phyloP scores from a whole-genome alignment of 2,113 vertebrate genomes.

The Syngnathus scovelli region DNA sequence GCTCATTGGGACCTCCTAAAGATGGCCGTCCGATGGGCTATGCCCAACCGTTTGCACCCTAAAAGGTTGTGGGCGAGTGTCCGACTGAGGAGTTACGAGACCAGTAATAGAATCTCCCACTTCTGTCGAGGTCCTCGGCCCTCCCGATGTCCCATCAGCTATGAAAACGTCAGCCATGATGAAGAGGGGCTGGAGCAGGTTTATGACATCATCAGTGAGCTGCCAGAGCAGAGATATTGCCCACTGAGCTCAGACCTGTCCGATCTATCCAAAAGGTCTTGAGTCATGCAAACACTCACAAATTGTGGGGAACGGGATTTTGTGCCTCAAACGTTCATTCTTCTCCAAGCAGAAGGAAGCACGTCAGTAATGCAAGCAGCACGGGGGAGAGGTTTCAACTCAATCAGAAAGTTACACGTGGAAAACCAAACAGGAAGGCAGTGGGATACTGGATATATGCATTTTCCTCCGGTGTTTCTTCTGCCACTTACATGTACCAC shows the following conservation, averaged over 20 bases:
- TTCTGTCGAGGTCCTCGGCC: conserved; percentile 41
- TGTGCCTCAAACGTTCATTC: conserved; percentile 27
- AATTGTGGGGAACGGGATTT: conserved; percentile 19
- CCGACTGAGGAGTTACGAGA: conserved; percentile 53
- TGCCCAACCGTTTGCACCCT: conserved; percentile 28
- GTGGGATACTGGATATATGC: conserved; percentile 46
- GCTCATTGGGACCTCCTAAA: conserved; percentile 41
- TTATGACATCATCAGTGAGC: conserved; percentile 73
- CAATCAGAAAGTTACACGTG: conserved; percentile 45
- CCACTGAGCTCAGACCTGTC: conserved; percentile 16
- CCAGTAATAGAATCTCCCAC: conserved; percentile 54
- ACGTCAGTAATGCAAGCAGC: conserved; percentile 12
- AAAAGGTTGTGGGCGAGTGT: not conserved
- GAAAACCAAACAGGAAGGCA: conserved; percentile 49
- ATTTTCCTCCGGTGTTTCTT: conserved; percentile 52
- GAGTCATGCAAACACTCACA: conserved; percentile 44
- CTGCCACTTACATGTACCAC: conserved; percentile 41
- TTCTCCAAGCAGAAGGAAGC: conserved; percentile 34
- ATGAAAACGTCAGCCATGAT: conserved; percentile 69
- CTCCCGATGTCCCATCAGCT: conserved; percentile 55
- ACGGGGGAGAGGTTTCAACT: conserved; percentile 26
- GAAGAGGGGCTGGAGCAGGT: conserved; percentile 54
- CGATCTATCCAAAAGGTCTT: conserved; percentile 47
- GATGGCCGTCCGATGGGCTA: conserved; percentile 26
- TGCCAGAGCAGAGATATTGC: conserved; percentile 59